Evolutionary conservation across 2,888 invertebrate genomes (phyloP).

Genomic region (Nipponacmea schrenckii): DNA sequence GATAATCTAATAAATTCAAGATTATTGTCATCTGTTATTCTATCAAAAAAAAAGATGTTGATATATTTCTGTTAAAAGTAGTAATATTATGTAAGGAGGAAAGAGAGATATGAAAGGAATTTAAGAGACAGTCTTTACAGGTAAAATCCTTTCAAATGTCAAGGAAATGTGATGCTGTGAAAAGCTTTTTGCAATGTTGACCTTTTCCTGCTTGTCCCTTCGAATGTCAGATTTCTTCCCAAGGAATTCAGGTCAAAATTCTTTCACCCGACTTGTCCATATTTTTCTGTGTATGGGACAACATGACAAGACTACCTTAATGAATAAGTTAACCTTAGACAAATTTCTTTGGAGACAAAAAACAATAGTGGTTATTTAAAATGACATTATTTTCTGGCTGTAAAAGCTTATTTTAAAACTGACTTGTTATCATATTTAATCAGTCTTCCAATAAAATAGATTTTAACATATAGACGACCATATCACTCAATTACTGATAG

Average conservation of each 20-base stretch:
- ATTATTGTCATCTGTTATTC: too few relatives aligned
- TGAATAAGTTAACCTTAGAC: neutral
- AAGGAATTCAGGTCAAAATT: constrained; percentile 9
- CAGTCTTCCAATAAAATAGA: too few relatives aligned
- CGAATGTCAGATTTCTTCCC: constrained; percentile 4
- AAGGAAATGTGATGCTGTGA: constrained; percentile 8
- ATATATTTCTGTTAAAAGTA: neutral
- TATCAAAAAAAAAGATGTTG: too few relatives aligned
- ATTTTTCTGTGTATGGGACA: neutral
- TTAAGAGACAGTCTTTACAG: neutral
- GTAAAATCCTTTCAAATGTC: constrained; percentile 4
- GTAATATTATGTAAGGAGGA: neutral
- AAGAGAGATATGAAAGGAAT: neutral
- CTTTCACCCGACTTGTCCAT: neutral
- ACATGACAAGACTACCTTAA: neutral
- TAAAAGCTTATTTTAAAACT: neutral
- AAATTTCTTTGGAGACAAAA: too few relatives aligned
- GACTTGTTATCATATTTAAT: too few relatives aligned
- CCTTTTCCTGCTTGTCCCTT: constrained; percentile 8
- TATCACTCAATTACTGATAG: too few relatives aligned
- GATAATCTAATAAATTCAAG: neutral
- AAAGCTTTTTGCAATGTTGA: constrained; percentile 6
- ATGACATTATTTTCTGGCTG: neutral
- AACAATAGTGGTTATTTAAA: too few relatives aligned
- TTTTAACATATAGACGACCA: too few relatives aligned